Evolutionary conservation across 2,888 invertebrate species (phyloP).

Genomic region (Caenorhabditis macrosperma): DNA sequence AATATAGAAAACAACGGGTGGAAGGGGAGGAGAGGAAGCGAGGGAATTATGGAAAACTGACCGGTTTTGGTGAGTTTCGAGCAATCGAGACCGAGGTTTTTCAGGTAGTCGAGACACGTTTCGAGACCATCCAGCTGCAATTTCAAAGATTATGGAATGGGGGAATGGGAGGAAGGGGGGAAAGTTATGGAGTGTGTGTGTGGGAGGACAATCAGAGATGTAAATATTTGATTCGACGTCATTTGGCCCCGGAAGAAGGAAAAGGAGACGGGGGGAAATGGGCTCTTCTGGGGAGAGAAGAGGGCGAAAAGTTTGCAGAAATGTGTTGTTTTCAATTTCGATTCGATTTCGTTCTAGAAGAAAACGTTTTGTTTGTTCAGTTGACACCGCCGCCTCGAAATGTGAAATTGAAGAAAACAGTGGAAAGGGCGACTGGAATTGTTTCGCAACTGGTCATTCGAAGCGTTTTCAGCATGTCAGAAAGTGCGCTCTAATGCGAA

Average conservation of each 20-base stretch:
- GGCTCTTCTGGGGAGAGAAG: conserved; percentile 23
- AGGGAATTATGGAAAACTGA: conserved; percentile 54
- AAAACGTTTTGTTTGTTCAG: too few relatives aligned
- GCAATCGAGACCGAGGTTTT: conserved; percentile 71
- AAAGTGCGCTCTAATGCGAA: too few relatives aligned
- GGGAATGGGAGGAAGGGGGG: not conserved
- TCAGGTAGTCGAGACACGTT: conserved; percentile 70
- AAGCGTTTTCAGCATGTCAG: too few relatives aligned
- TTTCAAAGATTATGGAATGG: not conserved
- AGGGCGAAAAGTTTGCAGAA: conserved; percentile 11
- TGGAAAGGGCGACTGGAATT: not conserved
- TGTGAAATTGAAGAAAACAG: too few relatives aligned
- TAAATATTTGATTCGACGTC: conserved; percentile 51
- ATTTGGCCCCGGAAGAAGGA: conserved; percentile 25
- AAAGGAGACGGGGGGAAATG: conserved; percentile 24
- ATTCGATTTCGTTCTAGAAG: conserved; percentile 5
- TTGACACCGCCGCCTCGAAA: too few relatives aligned
- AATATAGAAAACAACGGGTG: conserved; percentile 1
- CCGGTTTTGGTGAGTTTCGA: conserved; percentile 68
- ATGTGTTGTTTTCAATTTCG: conserved; percentile 22
- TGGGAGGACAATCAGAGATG: conserved; percentile 26
- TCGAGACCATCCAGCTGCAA: conserved; percentile 66
- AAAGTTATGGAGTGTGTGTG: too few relatives aligned
- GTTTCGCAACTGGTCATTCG: too few relatives aligned
- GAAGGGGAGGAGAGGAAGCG: conserved; percentile 3